Conservation (phyloP, 2,888 invertebrate genomes). For the Encarsia formosa region DNA sequence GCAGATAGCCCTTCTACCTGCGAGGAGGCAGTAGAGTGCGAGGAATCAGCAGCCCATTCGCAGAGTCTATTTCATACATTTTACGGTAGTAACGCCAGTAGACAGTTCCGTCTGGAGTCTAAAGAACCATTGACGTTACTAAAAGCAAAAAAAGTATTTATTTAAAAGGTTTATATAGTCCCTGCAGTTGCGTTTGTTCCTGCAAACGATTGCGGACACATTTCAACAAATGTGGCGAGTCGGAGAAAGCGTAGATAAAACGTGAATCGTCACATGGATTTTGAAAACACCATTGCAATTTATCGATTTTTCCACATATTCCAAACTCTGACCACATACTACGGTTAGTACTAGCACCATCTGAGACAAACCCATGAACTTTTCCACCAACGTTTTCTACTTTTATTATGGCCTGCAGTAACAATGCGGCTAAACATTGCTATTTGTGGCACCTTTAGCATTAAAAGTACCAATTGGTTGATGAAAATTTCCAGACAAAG, state of each 20-base stretch:
- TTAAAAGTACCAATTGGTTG: constrained; percentile 25
- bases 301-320: constrained; percentile 7
- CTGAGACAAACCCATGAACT: constrained; percentile 23
- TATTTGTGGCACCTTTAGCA: constrained; percentile 13
- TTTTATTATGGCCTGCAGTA: constrained; percentile 7
- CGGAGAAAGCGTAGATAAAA: constrained; percentile 13
- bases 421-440: background rate
- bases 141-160: too few relatives aligned
- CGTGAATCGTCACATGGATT: constrained; percentile 18
- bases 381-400: constrained; percentile 13
- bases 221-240: background rate
- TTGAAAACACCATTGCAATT: constrained; percentile 1
- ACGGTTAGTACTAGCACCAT: constrained; percentile 22
- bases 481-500: constrained; percentile 12
- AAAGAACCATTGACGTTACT: too few relatives aligned
- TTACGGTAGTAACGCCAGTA: too few relatives aligned
- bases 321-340: constrained; percentile 25
- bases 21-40: too few relatives aligned
- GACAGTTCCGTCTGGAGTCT: too few relatives aligned
- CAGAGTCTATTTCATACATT: too few relatives aligned
- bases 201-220: background rate
- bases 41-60: too few relatives aligned
- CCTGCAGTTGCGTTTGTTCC: constrained; percentile 10
- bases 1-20: too few relatives aligned
- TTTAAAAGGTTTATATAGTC: too few relatives aligned